A percentile compares a stretch with the other conserved stretches of the same genome.
Evolutionary conservation across 2,888 invertebrate species (phyloP).

Genomic region (Erebia aethiops): DNA sequence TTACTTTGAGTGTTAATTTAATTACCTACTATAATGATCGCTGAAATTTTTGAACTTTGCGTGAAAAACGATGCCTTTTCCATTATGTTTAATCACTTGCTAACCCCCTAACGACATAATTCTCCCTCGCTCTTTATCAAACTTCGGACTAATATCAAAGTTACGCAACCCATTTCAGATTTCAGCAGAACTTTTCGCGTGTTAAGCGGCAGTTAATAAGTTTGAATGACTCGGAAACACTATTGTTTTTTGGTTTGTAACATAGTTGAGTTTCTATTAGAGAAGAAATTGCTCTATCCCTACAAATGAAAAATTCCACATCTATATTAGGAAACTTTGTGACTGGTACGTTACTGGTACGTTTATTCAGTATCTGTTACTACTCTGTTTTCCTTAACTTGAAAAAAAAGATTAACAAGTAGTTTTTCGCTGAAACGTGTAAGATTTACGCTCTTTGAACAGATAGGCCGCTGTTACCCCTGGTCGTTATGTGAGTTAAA

Average conservation of each 20-base stretch:
- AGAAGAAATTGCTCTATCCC: slow-evolving; percentile 4
- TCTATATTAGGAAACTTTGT: slow-evolving; percentile 15
- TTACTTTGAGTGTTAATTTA: too few relatives aligned
- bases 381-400: too few relatives aligned
- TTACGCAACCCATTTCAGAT: slow-evolving; percentile 35
- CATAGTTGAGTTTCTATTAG: slow-evolving; percentile 42
- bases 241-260: slow-evolving; percentile 43
- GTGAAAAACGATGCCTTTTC: background rate
- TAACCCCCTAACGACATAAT: background rate
- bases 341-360: slow-evolving; percentile 23
- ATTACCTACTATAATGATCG: background rate
- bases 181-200: slow-evolving; percentile 47
- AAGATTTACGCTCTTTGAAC: too few relatives aligned
- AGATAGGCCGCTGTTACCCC: too few relatives aligned
- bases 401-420: too few relatives aligned
- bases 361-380: background rate
- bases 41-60: background rate
- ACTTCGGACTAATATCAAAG: slow-evolving; percentile 33
- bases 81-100: background rate
- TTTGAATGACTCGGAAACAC: slow-evolving; percentile 50
- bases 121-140: slow-evolving; percentile 20
- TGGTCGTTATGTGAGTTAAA: too few relatives aligned
- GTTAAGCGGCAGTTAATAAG: slow-evolving; percentile 50
- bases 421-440: too few relatives aligned
- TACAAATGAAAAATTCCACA: background rate